Evolutionary conservation across 2,113 vertebrate genomes (phyloP).

Genomic region (Oryzias celebensis): DNA sequence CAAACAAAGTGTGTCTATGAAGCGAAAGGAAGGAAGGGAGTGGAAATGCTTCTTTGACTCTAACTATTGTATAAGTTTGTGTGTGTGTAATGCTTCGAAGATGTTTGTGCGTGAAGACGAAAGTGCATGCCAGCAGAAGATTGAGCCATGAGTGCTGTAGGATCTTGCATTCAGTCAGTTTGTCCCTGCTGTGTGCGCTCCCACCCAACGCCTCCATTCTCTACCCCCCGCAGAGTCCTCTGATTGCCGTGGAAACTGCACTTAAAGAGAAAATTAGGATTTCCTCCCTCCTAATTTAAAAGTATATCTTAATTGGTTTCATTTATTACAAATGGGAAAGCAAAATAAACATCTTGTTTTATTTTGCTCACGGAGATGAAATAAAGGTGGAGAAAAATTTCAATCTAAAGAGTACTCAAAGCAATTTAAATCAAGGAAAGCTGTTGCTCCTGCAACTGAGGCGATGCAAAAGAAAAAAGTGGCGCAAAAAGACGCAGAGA

Average conservation of each 20-base stretch:
- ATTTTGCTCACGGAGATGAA: slow-evolving; percentile 41
- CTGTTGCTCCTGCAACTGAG: not conserved
- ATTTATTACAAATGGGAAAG: slow-evolving; percentile 71
- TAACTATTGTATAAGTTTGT: slow-evolving; percentile 19
- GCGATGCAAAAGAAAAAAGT: slow-evolving; percentile 7
- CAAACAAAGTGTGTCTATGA: no score
- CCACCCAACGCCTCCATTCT: slow-evolving; percentile 71
- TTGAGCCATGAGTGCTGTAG: slow-evolving; percentile 56
- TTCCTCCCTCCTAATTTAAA: slow-evolving; percentile 75
- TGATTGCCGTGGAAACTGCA: slow-evolving; percentile 78
- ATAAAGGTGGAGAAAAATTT: slow-evolving; percentile 42
- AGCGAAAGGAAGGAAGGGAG: no score
- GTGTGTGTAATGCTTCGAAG: slow-evolving; percentile 4
- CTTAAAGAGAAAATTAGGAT: slow-evolving; percentile 79
- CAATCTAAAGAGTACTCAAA: slow-evolving; percentile 13
- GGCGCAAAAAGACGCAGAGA: slow-evolving; percentile 8
- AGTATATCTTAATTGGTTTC: slow-evolving; percentile 75
- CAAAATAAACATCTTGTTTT: slow-evolving; percentile 63
- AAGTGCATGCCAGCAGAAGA: slow-evolving; percentile 57
- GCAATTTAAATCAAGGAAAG: slow-evolving; percentile 19
- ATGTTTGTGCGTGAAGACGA: slow-evolving; percentile 36
- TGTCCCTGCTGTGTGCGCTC: slow-evolving; percentile 67
- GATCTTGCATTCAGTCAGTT: slow-evolving; percentile 63
- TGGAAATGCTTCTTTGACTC: no score
- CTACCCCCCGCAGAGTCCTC: slow-evolving; percentile 70